Evolutionary conservation across 1,140 invertebrate genomes (phyloP).

Genomic region (Cherax destructor): DNA sequence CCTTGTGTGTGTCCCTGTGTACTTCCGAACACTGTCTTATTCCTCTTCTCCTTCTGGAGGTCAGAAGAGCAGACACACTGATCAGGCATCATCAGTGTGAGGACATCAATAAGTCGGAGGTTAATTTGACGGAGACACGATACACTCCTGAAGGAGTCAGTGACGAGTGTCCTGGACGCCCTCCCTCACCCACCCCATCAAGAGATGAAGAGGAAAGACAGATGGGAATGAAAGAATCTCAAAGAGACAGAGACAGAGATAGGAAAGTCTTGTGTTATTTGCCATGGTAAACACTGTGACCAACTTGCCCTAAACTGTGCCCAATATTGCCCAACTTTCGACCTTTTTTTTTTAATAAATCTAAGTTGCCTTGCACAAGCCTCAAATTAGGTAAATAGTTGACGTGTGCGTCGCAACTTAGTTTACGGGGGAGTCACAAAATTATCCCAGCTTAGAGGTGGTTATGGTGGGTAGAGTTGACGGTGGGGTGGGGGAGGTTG

Average conservation of each 20-base stretch:
- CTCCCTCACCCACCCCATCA: background rate
- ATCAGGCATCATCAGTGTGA: conserved; percentile 7
- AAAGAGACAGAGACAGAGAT: background rate
- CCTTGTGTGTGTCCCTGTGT: background rate
- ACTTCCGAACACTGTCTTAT: background rate
- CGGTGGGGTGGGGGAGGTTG: too few species aligned
- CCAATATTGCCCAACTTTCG: conserved; percentile 2
- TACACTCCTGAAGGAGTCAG: background rate
- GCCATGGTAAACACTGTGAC: background rate
- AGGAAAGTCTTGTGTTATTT: background rate
- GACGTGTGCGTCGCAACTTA: background rate
- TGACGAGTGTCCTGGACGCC: background rate
- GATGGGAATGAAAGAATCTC: background rate
- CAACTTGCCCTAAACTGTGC: background rate
- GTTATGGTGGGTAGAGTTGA: too few species aligned
- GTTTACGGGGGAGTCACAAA: background rate
- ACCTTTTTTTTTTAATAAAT: background rate
- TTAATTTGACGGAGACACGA: conserved; percentile 9
- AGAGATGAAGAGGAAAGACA: background rate
- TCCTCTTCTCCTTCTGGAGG: background rate
- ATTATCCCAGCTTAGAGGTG: too few species aligned
- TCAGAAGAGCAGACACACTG: background rate
- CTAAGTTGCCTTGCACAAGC: background rate
- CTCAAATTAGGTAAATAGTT: conserved; percentile 38
- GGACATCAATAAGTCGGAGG: background rate